Evolutionary conservation across 2,113 vertebrate genomes (phyloP), one percentile per base, ranked within the genome.

Genomic region (Oceanodroma tethys): DNA sequence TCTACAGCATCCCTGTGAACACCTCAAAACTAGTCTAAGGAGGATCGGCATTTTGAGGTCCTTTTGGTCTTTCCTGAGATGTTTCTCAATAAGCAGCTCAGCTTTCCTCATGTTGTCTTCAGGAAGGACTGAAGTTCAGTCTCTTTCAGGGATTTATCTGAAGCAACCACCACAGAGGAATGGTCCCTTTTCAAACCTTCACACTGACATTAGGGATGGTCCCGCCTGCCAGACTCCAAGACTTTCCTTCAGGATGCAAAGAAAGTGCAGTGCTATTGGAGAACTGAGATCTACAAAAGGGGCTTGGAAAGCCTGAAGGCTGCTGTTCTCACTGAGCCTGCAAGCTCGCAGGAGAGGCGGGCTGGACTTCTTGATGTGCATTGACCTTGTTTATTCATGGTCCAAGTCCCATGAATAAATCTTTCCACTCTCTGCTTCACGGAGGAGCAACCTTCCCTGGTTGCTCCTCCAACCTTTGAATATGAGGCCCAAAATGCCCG

Each of bases 221-320:
- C 13, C 10, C 79, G 74, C 22, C 45, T 63, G 59, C 50, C 67
- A 86, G 29, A 42, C 47, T 58, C n/a, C 72, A 88, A 78, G 26
- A 55, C 14, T 30, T 68, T n/a, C 43, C 30, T 83, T 83, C 34
- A 53, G 63, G 22, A 48, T 34, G 42, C 48, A 82, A 67, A 59
- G 16, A 13, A 53, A 84, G 13, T 2, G 2, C 23, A 59, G 25
- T 1, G 2, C 18, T 74, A 0, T 2, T 40, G 43, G 27, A 84
- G 60, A 82, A 23, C 7, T 3, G 27, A 67, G 56, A 73, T 26
- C 29, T 58, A 29, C 63, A 60, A 62, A 55, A 86, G 9, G 22
- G 60, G 14, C 42, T 55, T n/a, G 47, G n/a, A 78, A 16, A 63
- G 13, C 80, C 85, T 25, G 20, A 56, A 52, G 75, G 68, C n/a